Evolutionary conservation across 2,113 vertebrate genomes (phyloP).

Genomic region (Sylvia atricapilla): DNA sequence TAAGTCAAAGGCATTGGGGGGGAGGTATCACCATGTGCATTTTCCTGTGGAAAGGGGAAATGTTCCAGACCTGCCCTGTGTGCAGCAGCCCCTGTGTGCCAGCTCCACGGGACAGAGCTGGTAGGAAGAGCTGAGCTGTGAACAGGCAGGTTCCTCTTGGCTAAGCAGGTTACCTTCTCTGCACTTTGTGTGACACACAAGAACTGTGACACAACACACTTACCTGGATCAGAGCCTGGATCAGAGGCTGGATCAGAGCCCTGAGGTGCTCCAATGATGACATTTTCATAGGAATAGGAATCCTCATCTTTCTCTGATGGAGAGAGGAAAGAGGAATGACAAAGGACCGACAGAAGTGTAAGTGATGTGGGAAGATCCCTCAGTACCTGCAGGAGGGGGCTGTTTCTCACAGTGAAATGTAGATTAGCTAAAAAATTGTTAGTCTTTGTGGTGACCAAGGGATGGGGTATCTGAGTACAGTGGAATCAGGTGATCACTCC

Average conservation of each 20-base stretch:
- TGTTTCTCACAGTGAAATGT: not conserved
- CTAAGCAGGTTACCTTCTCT: not conserved
- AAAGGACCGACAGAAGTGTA: not conserved
- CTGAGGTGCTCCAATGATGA: not conserved
- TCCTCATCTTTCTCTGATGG: slow-evolving; percentile 57
- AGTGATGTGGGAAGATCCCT: not conserved
- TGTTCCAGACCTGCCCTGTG: not conserved
- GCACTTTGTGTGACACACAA: not conserved
- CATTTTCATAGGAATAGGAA: slow-evolving; percentile 69
- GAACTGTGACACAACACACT: not conserved
- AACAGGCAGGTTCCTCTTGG: not conserved
- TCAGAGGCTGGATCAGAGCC: fast-evolving
- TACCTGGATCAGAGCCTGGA: not conserved
- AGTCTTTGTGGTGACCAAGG: not conserved
- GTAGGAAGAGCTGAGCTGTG: not conserved
- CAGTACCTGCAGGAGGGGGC: not conserved
- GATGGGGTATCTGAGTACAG: fast-evolving
- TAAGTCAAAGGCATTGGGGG: not conserved
- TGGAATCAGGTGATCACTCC: fast-evolving
- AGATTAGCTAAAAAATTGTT: not conserved
- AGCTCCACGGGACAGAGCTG: fast-evolving
- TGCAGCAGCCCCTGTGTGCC: not conserved
- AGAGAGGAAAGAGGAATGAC: not conserved
- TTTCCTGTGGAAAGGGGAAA: not conserved
- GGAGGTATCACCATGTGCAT: not conserved